Conservation (phyloP, 2,888 invertebrate genomes). For the Lithosia quadra region DNA sequence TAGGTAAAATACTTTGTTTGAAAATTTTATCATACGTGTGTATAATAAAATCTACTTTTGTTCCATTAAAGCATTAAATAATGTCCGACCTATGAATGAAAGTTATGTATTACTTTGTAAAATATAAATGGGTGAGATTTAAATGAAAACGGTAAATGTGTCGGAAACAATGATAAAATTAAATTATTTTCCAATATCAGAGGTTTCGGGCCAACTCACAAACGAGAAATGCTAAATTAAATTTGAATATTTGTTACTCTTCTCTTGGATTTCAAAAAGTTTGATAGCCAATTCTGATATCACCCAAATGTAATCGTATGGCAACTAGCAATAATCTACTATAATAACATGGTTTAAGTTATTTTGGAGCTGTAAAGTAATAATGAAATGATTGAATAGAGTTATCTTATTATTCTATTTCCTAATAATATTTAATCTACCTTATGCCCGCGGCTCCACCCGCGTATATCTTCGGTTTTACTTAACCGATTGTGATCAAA, state of each 20-base stretch:
- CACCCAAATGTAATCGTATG: neutral
- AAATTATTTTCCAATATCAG: conserved; percentile 56
- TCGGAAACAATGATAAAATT: conserved; percentile 57
- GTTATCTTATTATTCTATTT: no score
- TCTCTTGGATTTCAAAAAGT: neutral
- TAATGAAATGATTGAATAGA: neutral
- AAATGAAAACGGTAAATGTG: conserved; percentile 48
- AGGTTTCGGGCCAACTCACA: conserved; percentile 21
- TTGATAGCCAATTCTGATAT: neutral
- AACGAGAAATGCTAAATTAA: conserved; percentile 10
- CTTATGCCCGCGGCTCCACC: no score
- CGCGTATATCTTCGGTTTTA: no score
- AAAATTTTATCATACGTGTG: no score
- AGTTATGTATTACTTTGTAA: conserved; percentile 29
- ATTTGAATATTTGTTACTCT: conserved; percentile 12
- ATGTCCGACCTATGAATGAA: conserved; percentile 10
- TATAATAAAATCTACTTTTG: no score
- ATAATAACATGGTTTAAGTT: neutral
- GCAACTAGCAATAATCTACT: neutral
- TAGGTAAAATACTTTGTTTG: no score
- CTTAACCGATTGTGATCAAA: no score
- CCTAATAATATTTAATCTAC: no score
- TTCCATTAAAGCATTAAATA: neutral
- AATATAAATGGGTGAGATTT: conserved; percentile 37
- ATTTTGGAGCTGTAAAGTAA: neutral